Percentiles rank a stretch among this genome's conserved stretches.
These are phyloP conservation scores for Neolamprologus tretocephalus DNA, from an alignment of 2,113 vertebrate species.

Conservation along the genomic window DNA sequence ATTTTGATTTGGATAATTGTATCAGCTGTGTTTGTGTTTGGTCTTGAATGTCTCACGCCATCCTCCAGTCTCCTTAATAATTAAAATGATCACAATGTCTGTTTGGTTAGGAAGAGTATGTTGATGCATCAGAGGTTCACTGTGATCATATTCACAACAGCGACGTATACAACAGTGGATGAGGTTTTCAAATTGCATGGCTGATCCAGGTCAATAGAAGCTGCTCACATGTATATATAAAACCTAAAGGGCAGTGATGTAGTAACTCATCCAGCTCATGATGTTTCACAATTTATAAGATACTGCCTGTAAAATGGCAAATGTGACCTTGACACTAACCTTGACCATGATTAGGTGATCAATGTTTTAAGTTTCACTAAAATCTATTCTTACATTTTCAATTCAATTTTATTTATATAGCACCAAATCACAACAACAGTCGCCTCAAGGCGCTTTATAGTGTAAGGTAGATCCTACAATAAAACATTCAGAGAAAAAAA, in stretches of 20 bases:
- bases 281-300: not conserved
- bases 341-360: not conserved
- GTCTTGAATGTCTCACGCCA: not conserved
- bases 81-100: not conserved
- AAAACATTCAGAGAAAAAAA: not conserved
- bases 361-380: not conserved
- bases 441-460: rapidly evolving
- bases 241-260: not conserved
- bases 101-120: not conserved
- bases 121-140: not conserved
- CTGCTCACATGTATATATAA: not conserved
- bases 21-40: not conserved
- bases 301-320: not conserved
- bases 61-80: not conserved
- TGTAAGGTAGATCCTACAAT: not conserved
- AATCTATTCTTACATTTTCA: not conserved
- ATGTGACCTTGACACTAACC: not conserved
- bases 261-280: not conserved
- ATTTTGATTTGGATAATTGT: not conserved
- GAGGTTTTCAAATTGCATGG: not conserved
- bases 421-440: not conserved
- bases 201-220: not conserved
- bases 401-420: not conserved
- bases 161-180: not conserved
- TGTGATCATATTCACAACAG: not conserved